These are phyloP conservation scores for Junonia oenone DNA, from an alignment of 2,888 invertebrate genomes.

Conservation along the genomic window DNA sequence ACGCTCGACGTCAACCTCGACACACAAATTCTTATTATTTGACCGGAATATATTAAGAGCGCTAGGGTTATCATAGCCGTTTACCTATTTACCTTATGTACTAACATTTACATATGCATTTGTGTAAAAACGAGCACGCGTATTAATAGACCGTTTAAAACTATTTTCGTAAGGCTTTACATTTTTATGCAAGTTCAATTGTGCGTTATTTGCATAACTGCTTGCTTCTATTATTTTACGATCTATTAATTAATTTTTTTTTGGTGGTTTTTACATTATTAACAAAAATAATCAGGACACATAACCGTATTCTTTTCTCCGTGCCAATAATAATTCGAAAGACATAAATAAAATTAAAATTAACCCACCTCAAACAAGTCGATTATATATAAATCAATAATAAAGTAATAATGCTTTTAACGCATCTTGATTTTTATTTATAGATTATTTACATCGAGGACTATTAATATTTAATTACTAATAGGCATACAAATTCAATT, in stretches of 20 bases:
- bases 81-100: conserved; percentile 4
- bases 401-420: background rate
- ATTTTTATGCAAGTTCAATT: background rate
- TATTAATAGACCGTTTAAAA: background rate
- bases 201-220: background rate
- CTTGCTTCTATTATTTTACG: background rate
- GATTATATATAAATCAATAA: background rate
- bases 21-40: conserved; percentile 15
- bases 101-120: background rate
- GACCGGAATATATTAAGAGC: conserved; percentile 9
- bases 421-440: too few relatives aligned
- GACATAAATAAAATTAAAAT: background rate
- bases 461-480: too few relatives aligned
- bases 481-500: too few relatives aligned
- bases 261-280: too few relatives aligned
- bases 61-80: conserved; percentile 12
- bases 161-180: background rate
- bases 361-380: background rate
- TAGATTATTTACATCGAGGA: too few relatives aligned
- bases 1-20: conserved; percentile 10
- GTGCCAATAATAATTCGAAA: background rate
- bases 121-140: background rate
- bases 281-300: too few relatives aligned
- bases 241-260: too few relatives aligned
- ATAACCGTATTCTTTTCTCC: background rate